Percentiles rank a stretch among this genome's conserved stretches.
Evolutionary conservation across 2,797 vertebrate species (phyloP).

Genomic region (Myotis vivesi): DNA sequence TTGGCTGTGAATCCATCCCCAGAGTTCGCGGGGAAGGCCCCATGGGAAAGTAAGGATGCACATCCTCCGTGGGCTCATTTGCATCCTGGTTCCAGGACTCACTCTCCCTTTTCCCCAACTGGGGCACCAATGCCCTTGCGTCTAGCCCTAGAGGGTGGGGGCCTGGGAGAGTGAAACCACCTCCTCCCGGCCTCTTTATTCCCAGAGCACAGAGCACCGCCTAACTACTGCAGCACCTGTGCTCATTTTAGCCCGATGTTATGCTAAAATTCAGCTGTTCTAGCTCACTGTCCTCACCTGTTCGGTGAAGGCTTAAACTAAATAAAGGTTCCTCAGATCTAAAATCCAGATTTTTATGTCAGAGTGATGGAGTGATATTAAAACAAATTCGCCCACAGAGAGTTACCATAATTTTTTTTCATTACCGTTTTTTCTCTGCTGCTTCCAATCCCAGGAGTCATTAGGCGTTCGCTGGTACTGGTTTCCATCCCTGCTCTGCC

Average conservation of each 20-base stretch:
- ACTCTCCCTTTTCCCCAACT: not conserved
- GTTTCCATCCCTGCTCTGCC: not conserved
- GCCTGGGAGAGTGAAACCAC: not conserved
- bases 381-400: not conserved
- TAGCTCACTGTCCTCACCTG: not conserved
- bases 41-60: not conserved
- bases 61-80: not conserved
- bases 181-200: not conserved
- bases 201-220: not conserved
- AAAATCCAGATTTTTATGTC: slow-evolving; percentile 33
- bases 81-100: not conserved
- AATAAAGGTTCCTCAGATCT: slow-evolving; percentile 4
- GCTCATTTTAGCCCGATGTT: not conserved
- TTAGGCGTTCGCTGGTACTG: not conserved
- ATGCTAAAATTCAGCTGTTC: not conserved
- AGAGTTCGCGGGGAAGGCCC: not conserved
- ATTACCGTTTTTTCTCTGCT: not conserved
- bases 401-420: slow-evolving; percentile 27
- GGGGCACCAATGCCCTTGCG: not conserved
- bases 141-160: not conserved
- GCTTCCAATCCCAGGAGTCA: not conserved
- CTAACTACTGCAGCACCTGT: too few relatives aligned
- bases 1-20: not conserved
- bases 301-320: not conserved
- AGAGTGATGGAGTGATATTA: not conserved